Conservation (phyloP, 2,797 vertebrate species). For the Coilia nasus region DNA sequence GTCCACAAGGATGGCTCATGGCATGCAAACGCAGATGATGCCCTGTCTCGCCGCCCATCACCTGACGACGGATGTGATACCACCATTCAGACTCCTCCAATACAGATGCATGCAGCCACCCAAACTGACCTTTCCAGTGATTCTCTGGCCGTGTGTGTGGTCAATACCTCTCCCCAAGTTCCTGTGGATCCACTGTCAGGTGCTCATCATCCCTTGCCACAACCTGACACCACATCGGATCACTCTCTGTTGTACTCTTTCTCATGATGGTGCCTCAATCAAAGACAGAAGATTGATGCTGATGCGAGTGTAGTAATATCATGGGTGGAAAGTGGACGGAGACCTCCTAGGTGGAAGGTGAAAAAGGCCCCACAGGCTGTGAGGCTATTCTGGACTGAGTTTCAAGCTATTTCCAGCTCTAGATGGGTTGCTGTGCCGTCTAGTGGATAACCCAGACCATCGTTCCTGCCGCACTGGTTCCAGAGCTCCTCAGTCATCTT, state of each 20-base stretch:
- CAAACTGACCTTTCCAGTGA: background rate
- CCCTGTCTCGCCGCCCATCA: too few relatives aligned
- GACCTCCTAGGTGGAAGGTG: background rate
- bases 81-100: background rate
- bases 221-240: background rate
- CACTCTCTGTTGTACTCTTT: background rate
- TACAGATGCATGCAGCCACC: background rate
- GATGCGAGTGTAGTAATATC: background rate
- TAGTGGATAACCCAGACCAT: background rate
- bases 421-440: conserved; percentile 27
- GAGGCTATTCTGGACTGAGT: conserved; percentile 16
- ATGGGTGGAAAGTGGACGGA: background rate
- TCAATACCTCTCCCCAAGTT: background rate
- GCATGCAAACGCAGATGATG: too few relatives aligned
- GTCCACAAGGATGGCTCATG: too few relatives aligned
- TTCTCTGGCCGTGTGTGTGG: background rate
- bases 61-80: background rate
- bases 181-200: too few relatives aligned
- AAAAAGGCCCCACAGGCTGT: background rate
- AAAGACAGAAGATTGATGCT: conserved; percentile 14
- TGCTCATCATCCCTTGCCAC: too few relatives aligned
- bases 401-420: background rate
- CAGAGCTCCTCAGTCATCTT: conserved; percentile 22
- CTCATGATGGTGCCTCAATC: background rate
- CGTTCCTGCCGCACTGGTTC: conserved; percentile 8